Base-by-base conservation (phyloP, 2,113 vertebrate genomes). In the Eurystomus gularis region DNA sequence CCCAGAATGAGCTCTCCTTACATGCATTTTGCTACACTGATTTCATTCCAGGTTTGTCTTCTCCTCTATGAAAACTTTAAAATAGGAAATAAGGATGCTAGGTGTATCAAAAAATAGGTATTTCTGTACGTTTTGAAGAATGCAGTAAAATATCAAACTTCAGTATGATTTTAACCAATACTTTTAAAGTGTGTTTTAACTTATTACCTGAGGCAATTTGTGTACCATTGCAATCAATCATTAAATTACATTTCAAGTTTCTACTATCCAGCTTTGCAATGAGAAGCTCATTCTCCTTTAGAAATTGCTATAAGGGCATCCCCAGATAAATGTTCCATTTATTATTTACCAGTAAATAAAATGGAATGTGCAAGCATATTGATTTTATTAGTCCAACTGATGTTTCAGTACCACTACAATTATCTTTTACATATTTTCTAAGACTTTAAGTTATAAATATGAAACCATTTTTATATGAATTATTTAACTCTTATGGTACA, bases 381-480 rank as follows among this genome's bases (percentile, higher is more conserved):
- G 26, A 62, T 58, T 82, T 96, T 97, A 90, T 93, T 94, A 82
- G n/a, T 91, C 61, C 37, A 66, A 39, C 9, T 90, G 80, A 82
- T 55, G 14, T 64, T 96, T 88, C 35, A 79, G 29, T 52, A 57
- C 18, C 2, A 4, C 35, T 88, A 39, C 31, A 60, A 33, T 60
- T 28, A 26, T 54, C 54, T 71, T 93, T 92, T 87, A 17, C 14
- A 19, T 71, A 28, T 70, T 96, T 80, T 48, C 33, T 55, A 66
- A 60, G 44, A 65, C 6, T 68, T 44, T 49, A 24, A 78, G 11
- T 65, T 57, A 49, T 66, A 80, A 72, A 58, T 11, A 11, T 86
- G 11, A 86, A 77, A 91, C 54, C 1, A 3, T 73, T 81, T 70
- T 55, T 17, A 28, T 61, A 13, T 0, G 0, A 64, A 68, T 93